A percentile compares a stretch with the other conserved stretches of the same genome.
Conservation (phyloP, 2,888 invertebrate genomes). For the Bombylius discolor region DNA sequence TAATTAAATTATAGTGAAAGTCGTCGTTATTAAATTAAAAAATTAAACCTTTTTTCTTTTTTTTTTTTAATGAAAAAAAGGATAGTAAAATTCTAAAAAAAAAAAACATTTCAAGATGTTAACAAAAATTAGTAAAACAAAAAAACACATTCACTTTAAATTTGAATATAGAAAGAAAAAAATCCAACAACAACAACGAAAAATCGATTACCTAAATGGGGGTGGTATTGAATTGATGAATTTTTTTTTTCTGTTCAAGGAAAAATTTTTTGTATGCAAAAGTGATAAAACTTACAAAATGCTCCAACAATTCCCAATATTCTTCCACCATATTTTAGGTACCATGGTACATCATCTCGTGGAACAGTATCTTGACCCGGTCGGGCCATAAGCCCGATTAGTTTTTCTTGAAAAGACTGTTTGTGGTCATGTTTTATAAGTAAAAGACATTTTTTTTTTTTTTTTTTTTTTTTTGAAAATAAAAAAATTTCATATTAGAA, state of each 20-base stretch:
- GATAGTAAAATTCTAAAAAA: too few relatives aligned
- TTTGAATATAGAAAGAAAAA: too few relatives aligned
- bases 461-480: too few relatives aligned
- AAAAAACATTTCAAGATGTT: background rate
- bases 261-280: background rate
- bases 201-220: constrained; percentile 14
- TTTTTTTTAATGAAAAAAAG: too few relatives aligned
- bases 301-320: constrained; percentile 73
- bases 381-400: constrained; percentile 64
- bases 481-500: too few relatives aligned
- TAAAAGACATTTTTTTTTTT: too few relatives aligned
- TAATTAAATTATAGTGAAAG: too few relatives aligned
- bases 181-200: constrained; percentile 12
- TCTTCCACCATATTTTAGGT: constrained; percentile 76
- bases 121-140: background rate
- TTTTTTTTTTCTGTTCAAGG: background rate
- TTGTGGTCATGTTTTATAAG: background rate
- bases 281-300: constrained; percentile 50
- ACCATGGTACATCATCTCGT: constrained; percentile 78
- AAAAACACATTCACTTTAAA: background rate
- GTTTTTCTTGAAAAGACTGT: constrained; percentile 67
- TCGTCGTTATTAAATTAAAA: too few relatives aligned
- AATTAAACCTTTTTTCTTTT: too few relatives aligned
- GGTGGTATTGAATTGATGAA: background rate
- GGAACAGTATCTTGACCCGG: constrained; percentile 61